Percentiles rank a stretch among this genome's conserved stretches.
phyloP scores from a whole-genome alignment of 2,797 vertebrate genomes.

The Enoplosus armatus region DNA sequence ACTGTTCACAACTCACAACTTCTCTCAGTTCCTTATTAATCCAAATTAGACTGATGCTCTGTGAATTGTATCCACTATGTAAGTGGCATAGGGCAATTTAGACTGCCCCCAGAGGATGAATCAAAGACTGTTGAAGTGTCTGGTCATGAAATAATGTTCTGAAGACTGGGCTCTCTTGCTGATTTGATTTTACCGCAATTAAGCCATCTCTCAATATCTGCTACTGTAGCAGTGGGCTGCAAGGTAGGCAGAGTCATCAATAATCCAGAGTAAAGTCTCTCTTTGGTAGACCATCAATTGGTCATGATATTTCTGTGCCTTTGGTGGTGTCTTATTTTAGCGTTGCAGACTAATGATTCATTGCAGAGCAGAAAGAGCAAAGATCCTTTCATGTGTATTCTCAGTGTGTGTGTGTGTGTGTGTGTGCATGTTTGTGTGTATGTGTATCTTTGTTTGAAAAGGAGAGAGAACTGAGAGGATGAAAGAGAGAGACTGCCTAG shows the following conservation, averaged over 20 bases:
- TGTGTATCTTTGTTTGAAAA: constrained; percentile 56
- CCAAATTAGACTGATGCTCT: constrained; percentile 2
- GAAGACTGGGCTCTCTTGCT: background rate
- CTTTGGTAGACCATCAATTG: constrained; percentile 69
- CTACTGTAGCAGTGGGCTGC: constrained; percentile 36
- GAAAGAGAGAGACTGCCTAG: constrained; percentile 33
- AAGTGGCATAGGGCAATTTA: background rate
- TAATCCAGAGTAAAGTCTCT: constrained; percentile 63
- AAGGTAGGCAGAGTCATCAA: constrained; percentile 63
- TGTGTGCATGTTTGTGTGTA: constrained; percentile 12
- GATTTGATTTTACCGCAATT: constrained; percentile 38
- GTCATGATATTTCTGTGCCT: constrained; percentile 72
- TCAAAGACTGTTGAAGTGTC: constrained; percentile 10
- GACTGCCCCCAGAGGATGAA: constrained; percentile 2
- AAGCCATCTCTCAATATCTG: constrained; percentile 10
- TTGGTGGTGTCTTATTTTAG: constrained; percentile 74
- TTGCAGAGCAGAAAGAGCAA: constrained; percentile 57
- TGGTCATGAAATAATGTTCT: constrained; percentile 17
- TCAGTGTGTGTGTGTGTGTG: constrained; percentile 33
- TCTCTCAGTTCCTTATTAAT: constrained; percentile 9
- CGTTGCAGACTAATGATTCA: constrained; percentile 70
- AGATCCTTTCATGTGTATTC: constrained; percentile 59
- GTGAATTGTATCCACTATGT: constrained; percentile 1
- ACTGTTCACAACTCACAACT: background rate
- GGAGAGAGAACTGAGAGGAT: constrained; percentile 29